Evolutionary conservation across 2,113 vertebrate genomes (phyloP).

Genomic region (Argyrosomus japonicus): DNA sequence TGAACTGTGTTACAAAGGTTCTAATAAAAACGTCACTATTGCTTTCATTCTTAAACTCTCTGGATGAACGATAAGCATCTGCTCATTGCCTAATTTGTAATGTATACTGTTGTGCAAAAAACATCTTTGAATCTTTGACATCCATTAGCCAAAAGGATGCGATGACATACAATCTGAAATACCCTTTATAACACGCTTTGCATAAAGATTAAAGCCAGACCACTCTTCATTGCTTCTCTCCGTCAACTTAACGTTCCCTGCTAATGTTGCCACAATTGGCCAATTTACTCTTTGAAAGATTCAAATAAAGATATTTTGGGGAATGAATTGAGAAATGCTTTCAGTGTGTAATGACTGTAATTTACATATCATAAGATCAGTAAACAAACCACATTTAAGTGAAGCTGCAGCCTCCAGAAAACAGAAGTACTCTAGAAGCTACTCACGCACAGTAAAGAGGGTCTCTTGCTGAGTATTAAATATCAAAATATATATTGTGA

Average conservation of each 20-base stretch:
- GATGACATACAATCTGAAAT: neutral
- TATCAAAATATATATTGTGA: slow-evolving; percentile 8
- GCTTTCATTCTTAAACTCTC: neutral
- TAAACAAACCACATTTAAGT: neutral
- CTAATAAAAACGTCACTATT: neutral
- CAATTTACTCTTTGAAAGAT: neutral
- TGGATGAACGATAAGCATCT: neutral
- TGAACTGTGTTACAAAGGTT: neutral
- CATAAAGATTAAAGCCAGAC: neutral
- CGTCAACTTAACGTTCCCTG: neutral
- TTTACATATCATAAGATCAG: slow-evolving; percentile 28
- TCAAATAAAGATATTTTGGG: neutral
- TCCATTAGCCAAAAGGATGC: slow-evolving; percentile 4
- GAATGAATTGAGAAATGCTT: neutral
- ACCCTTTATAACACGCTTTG: neutral
- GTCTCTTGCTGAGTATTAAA: slow-evolving; percentile 11
- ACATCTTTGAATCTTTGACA: neutral
- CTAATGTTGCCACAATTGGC: slow-evolving; percentile 17
- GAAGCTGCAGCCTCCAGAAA: neutral
- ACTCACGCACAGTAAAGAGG: rapidly evolving
- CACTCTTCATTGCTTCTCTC: neutral
- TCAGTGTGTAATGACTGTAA: slow-evolving; percentile 7
- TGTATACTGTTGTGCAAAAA: neutral
- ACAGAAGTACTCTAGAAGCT: neutral
- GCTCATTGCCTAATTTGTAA: neutral